Base-by-base conservation (phyloP, 1,140 invertebrate species). In the Steinernema feltiae region DNA sequence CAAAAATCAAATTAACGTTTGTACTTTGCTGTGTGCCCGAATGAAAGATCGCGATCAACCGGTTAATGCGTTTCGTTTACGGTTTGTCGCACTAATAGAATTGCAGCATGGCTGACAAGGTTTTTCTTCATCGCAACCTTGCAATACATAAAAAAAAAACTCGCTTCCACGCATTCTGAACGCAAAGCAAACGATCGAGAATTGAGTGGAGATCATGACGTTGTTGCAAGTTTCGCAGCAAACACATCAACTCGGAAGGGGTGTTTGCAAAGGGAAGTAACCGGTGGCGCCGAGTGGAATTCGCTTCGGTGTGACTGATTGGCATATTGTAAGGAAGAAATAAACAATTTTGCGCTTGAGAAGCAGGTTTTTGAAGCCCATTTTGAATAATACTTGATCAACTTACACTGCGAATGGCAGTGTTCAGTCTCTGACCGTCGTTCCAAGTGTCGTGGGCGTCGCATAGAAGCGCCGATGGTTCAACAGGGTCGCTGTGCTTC, bases 361-460 rank as follows among this genome's bases (percentile, higher is more conserved):
- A 27, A 30, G n/a, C n/a, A n/a, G n/a, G n/a, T n/a, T n/a, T n/a
- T n/a, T n/a, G n/a, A n/a, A n/a, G n/a, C n/a, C n/a, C n/a, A n/a
- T n/a, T n/a, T n/a, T n/a, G n/a, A n/a, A n/a, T n/a, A n/a, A n/a
- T n/a, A n/a, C n/a, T n/a, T n/a, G n/a, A n/a, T n/a, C n/a, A n/a
- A 70, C 71, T 30, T 71, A 85, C 82, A 69, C 78, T 76, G 72
- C 80, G 70, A 27, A 84, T 70, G 17, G 75, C 76, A 24, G 77
- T 77, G 41, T 80, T 74, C 17, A 85, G 41, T 32, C 76, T 27
- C 75, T 82, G 48, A 27, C 83, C 83, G 75, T 85, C 84, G 29
- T 48, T 32, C 83, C 83, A 85, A 41, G 70, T 72, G 70, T 83
- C 83, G 69, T 76, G 77, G 24, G 84, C 78, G 73, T 85, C 83